Base-by-base conservation (phyloP, 2,113 vertebrate genomes). In the Ammospiza caudacuta region DNA sequence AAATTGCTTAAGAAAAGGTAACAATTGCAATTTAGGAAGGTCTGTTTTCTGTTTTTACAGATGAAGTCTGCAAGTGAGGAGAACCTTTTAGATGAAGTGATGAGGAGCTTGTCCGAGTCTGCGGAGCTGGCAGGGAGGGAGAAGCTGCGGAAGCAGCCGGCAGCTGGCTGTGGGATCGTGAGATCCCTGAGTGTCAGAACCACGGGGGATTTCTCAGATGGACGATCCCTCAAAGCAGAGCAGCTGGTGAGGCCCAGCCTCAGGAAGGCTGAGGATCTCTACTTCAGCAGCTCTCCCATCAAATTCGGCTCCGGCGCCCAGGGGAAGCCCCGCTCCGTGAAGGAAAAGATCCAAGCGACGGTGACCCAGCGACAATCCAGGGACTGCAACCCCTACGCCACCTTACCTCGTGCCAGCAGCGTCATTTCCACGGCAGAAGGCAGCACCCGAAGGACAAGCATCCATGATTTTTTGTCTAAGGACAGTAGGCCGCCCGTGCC, bases 341-440 rank as follows among this genome's bases (percentile, higher is more conserved):
- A 98, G 7, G 99, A 99, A 43, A 98, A 97, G 37, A 95, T 98
- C 39, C 98, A 98, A 74, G 93, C 96, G 1, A 85, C 89, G 25
- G 79, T 95, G 70, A 94, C 97, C 39, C 95, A 98, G 81, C 98
- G 97, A 93, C 98, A 97, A 98, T 96, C 98, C 93, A 98, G 98
- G 98, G 97, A 98, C 95, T 98, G 94, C 95, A 98, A 98, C 47
- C 97, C 97, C 25, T 98, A 98, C 33, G 98, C 98, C 87, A 98
- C 97, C n/a, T 98, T 99, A 97, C 99, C 99, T 90, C 98, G 99
- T 11, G 99, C 99, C 90, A 99, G 99, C 98, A 99, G 98, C 27
- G 99, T 99, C 85, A 99, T 99, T 95, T 99, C 99, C 94, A 99
- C 99, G 1, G 99, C 99, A 0, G 99, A 99, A 96, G 99, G 99